Base-by-base conservation (phyloP, 2,797 vertebrate species). In the Melanotaenia pygmaea region DNA sequence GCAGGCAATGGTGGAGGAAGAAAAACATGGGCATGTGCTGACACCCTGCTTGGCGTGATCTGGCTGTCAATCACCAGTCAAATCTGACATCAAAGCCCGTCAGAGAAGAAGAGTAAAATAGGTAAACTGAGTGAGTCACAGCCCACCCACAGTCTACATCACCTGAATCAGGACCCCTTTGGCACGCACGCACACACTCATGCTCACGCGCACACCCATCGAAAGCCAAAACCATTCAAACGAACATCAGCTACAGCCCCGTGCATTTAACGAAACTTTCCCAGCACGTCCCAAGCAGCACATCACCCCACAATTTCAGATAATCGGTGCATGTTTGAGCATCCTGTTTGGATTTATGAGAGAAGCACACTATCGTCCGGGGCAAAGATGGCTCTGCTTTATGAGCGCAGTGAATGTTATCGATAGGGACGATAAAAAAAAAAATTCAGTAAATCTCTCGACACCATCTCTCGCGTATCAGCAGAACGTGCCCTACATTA, bases 81-180 rank as follows among this genome's bases (percentile, higher is more conserved):
- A 79, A 87, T 78, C 64, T 81, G 73, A 56, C 86, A 86, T 89
- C 80, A 89, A 80, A 87, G 78, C 69, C 71, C 70, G 82, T 85
- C 89, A 80, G 74, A 80, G 83, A 77, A 84, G 74, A 79, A 74
- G 74, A 70, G 73, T 70, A 68, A 80, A 79, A 79, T 43, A 63
- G 73, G 74, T 77, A 76, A 89, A 82, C 74, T 64, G 47, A 64
- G 82, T 87, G 87, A 88, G 83, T 91, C 87, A 89, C 67, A 89
- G 72, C 81, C 86, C 86, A 71, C 87, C 81, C 87, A 80, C 83
- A 57, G 57, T 79, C 65, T 64, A 4, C 80, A 80, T 73, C 86
- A 87, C 84, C 84, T 78, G 74, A 86, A 79, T 72, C 87, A 63
- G 69, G 60, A 73, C 70, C 60, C 35, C 8, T 43, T 51, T 38